Conservation (phyloP, 2,797 vertebrate species). For the Cryptoblepharus egeriae region DNA sequence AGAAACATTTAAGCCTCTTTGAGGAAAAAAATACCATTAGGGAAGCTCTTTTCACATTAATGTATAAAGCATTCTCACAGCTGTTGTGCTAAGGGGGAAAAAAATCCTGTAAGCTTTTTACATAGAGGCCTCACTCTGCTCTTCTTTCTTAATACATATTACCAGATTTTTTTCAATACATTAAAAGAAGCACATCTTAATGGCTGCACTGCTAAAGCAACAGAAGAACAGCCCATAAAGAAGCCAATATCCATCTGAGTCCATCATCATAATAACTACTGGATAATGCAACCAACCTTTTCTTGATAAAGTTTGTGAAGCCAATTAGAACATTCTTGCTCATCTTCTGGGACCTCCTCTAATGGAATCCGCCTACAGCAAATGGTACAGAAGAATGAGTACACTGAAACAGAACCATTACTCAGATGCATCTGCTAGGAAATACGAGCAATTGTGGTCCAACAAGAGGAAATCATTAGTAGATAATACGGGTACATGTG, state of each 20-base stretch:
- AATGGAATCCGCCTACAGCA: conserved; percentile 90
- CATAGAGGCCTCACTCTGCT: too few species aligned
- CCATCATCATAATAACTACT: neutral
- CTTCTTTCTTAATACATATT: too few species aligned
- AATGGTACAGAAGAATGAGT: conserved; percentile 26
- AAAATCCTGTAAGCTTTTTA: neutral
- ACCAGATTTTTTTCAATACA: too few species aligned
- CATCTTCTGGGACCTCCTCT: conserved; percentile 89
- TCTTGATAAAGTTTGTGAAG: conserved; percentile 96
- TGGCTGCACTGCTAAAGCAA: neutral
- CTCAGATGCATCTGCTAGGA: neutral
- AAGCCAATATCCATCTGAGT: neutral
- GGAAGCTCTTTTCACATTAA: neutral
- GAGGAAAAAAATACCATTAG: neutral
- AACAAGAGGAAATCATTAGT: neutral
- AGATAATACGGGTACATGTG: neutral
- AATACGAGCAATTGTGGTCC: neutral
- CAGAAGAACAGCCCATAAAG: neutral
- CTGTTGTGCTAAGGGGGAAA: neutral
- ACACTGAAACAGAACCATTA: neutral
- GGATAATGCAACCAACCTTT: conserved; percentile 82
- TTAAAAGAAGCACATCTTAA: neutral
- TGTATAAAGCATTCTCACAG: neutral
- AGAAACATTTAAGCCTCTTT: neutral
- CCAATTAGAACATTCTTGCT: conserved; percentile 88